Conservation (phyloP, 2,113 vertebrate genomes). For the Tiliqua scincoides region DNA sequence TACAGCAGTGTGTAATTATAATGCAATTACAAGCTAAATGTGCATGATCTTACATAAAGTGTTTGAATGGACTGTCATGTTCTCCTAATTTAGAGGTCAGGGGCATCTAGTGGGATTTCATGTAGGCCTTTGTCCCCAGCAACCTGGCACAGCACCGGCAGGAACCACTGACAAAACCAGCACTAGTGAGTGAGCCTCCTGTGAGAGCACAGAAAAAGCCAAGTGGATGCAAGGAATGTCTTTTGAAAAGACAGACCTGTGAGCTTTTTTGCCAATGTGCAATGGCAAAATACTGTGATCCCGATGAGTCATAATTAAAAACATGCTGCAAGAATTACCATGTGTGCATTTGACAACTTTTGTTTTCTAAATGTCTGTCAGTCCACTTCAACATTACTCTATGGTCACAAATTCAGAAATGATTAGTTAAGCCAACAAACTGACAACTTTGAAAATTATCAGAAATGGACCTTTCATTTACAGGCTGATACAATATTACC, state of each 20-base stretch:
- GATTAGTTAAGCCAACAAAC: background rate
- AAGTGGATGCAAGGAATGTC: background rate
- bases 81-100: background rate
- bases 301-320: background rate
- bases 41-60: background rate
- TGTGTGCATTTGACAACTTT: background rate
- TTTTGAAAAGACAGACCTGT: background rate
- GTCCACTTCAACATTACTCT: background rate
- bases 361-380: background rate
- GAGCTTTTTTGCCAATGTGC: background rate
- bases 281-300: background rate
- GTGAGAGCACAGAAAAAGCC: background rate
- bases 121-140: too few species aligned
- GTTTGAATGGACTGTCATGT: background rate
- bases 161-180: background rate
- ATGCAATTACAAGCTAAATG: background rate
- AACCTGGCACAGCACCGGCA: too few species aligned
- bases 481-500: background rate
- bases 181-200: background rate
- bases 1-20: background rate
- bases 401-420: background rate
- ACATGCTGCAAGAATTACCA: background rate
- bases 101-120: background rate
- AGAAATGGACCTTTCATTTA: background rate
- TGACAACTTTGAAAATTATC: slow-evolving; percentile 8